Base-by-base conservation (phyloP, 1,140 invertebrate species). In the Eumeta japonica region DNA sequence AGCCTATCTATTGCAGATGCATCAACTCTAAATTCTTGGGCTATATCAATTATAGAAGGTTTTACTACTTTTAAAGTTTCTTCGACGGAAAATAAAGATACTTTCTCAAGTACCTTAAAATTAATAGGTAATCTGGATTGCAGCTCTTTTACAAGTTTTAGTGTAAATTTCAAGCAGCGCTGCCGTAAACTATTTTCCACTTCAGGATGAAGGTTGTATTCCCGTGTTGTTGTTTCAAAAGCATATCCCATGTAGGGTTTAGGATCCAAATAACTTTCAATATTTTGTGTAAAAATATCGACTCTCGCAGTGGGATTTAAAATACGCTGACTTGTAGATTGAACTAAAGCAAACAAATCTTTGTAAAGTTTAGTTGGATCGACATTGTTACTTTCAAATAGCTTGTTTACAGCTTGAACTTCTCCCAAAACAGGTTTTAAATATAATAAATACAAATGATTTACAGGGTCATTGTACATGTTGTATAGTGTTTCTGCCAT, bases 311-410 rank as follows among this genome's bases (percentile, higher is more conserved):
- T 44, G 28, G 37, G 46, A 19, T 48, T 48, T 10, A n/a, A 35
- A n/a, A n/a, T n/a, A n/a, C n/a, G n/a, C n/a, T n/a, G n/a, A n/a
- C n/a, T n/a, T n/a, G n/a, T n/a, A n/a, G 43, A 49, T 44, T 49
- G 2, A 3, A 36, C 36, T 39, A 45, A 42, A 34, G 12, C 46
- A 45, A 12, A 19, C 29, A 49, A 28, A 42, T 49, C 46, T 7
- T 45, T 42, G 39, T 45, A 45, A n/a, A n/a, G n/a, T 44, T 46
- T 42, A 41, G 41, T 46, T 34, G 36, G 40, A 13, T 46, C 43
- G 24, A 41, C 18, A 44, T 46, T 34, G 11, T 37, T 44, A 18
- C 41, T 43, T 41, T 50, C 41, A 45, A 48, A 45, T 17, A 45
- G 35, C 24, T 50, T 41, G 24, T 39, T 41, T n/a, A 44, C 44